A percentile compares a stretch with the other conserved stretches of the same genome.
phyloP scores from a whole-genome alignment of 2,888 invertebrate species.

The Oeneis ivallda region DNA sequence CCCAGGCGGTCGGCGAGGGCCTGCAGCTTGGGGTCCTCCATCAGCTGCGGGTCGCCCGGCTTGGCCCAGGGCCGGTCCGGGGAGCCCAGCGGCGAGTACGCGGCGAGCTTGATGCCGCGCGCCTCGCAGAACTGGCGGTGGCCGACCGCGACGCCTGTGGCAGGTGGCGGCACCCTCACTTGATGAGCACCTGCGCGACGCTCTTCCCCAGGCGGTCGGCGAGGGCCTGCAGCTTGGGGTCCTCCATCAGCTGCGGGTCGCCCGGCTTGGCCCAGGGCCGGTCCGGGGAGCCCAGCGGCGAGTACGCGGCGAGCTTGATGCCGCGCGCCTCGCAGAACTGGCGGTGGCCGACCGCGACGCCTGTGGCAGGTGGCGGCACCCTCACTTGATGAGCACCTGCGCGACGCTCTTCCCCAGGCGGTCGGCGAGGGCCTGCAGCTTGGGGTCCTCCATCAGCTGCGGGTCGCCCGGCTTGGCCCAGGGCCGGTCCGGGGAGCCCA shows the following conservation, averaged over 20 bases:
- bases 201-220: slow-evolving; percentile 84
- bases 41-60: too few relatives aligned
- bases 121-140: too few relatives aligned
- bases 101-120: too few relatives aligned
- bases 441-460: slow-evolving; percentile 81
- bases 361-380: too few relatives aligned
- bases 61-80: too few relatives aligned
- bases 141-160: too few relatives aligned
- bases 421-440: slow-evolving; percentile 80
- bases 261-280: slow-evolving; percentile 86
- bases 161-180: slow-evolving; percentile 59
- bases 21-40: too few relatives aligned
- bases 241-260: slow-evolving; percentile 83
- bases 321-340: too few relatives aligned
- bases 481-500: slow-evolving; percentile 88
- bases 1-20: too few relatives aligned
- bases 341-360: too few relatives aligned
- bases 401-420: slow-evolving; percentile 86
- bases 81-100: too few relatives aligned
- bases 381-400: slow-evolving; percentile 84
- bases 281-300: slow-evolving; percentile 89
- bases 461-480: slow-evolving; percentile 86
- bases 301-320: slow-evolving; percentile 90
- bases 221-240: slow-evolving; percentile 82
- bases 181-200: slow-evolving; percentile 86